Base-by-base conservation (phyloP, 2,888 invertebrate species). In the Megamerina dolium region DNA sequence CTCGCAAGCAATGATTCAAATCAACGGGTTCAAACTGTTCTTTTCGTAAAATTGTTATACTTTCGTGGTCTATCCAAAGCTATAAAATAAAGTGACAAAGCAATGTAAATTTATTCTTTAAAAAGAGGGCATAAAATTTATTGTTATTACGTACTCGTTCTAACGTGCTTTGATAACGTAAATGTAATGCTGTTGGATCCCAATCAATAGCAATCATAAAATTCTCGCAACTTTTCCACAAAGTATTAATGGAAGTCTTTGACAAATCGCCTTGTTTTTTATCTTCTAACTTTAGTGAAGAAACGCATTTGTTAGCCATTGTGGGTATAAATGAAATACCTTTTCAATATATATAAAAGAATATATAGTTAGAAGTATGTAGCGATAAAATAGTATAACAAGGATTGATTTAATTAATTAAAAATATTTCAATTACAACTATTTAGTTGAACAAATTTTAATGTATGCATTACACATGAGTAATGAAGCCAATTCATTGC, bases 121-220 rank as follows among this genome's bases (percentile, higher is more conserved):
- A n/a, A n/a, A n/a, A n/a, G n/a, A n/a, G n/a, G n/a, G n/a, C n/a
- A n/a, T n/a, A n/a, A n/a, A n/a, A n/a, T n/a, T n/a, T n/a, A n/a
- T n/a, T n/a, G n/a, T n/a, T 18, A 16, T 5, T 1, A 52, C 60
- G 51, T 55, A 82, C 86, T 74, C 79, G 77, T 69, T 88, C 88
- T 56, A 83, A 73, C 2, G 84, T 82, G 57, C 81, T 79, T 72
- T 88, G 87, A 73, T 90, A 93, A 29, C 92, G 79, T 57, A 94
- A 78, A 73, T 94, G 93, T 56, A 93, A 75, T 34, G 93, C 92
- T 0, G 92, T 92, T 47, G 91, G 91, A 71, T 94, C 92, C 93
- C 94, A 94, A 75, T 94, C 93, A 49, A 94, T 84, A 50, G 91
- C 90, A 52, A 93, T 76, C 35, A 62, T 68, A 39, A 66, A 63